phyloP scores from a whole-genome alignment of 2,113 vertebrate species.

The Lichenostomus cassidix region DNA sequence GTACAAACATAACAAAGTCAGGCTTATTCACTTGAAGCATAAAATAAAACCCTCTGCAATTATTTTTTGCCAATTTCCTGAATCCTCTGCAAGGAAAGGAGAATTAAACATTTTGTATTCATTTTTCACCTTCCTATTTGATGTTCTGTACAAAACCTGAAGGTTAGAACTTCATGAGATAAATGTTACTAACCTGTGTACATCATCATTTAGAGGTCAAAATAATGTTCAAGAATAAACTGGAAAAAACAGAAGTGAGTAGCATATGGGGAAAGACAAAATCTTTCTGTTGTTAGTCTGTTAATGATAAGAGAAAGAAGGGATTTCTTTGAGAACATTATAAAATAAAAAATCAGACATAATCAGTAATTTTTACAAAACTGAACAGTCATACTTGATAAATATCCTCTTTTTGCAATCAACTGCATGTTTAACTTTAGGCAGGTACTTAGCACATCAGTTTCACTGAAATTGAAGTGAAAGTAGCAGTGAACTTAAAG shows the following conservation, averaged over 20 bases:
- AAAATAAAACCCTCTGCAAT: slow-evolving; percentile 2
- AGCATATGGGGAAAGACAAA: neutral
- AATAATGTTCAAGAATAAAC: neutral
- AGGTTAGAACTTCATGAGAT: neutral
- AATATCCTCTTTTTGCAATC: neutral
- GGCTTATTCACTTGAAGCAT: slow-evolving; percentile 12
- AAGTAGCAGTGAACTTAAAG: neutral
- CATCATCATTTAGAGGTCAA: neutral
- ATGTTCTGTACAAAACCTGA: neutral
- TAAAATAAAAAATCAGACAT: neutral
- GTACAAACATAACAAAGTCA: slow-evolving; percentile 23
- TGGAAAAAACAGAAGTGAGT: neutral
- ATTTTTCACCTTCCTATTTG: neutral
- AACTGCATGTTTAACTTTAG: neutral
- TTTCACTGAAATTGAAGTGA: neutral
- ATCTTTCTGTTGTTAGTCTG: neutral
- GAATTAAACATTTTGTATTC: neutral
- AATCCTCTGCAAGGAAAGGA: neutral
- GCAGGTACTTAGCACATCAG: neutral
- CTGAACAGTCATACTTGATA: neutral
- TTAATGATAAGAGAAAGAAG: neutral
- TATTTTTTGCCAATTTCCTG: slow-evolving; percentile 12
- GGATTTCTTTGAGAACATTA: neutral
- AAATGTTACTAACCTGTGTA: neutral
- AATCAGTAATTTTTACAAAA: neutral